These are phyloP conservation scores for Thunnus thynnus DNA, from an alignment of 2,113 vertebrate genomes.

Conservation along the genomic window DNA sequence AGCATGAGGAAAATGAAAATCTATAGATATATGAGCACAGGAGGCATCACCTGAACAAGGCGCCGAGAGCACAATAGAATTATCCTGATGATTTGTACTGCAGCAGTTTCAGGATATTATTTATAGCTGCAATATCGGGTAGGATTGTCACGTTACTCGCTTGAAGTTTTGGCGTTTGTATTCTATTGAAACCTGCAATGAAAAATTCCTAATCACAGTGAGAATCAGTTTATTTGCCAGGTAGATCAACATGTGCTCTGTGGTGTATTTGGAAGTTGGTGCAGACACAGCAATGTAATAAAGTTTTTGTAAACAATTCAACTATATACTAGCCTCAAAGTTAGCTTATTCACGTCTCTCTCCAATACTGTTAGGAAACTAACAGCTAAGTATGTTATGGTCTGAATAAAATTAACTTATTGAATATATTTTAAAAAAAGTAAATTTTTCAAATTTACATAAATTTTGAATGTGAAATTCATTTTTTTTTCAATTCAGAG, in stretches of 20 bases:
- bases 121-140: neutral
- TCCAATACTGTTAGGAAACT: too few species aligned
- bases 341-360: neutral
- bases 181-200: neutral
- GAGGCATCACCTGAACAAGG: neutral
- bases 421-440: too few species aligned
- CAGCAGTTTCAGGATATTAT: neutral
- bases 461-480: neutral
- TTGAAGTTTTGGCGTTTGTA: neutral
- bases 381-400: too few species aligned
- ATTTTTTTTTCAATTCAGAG: neutral
- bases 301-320: neutral
- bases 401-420: too few species aligned
- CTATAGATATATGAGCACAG: neutral
- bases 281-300: too few species aligned
- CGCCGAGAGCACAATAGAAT: neutral
- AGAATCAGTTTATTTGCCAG: neutral
- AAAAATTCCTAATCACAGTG: neutral
- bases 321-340: neutral
- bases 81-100: neutral
- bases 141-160: neutral
- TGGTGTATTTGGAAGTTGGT: too few species aligned
- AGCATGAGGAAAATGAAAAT: neutral
- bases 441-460: too few species aligned
- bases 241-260: neutral